Base-by-base conservation (phyloP, 2,888 invertebrate genomes). In the Drosophila infuscata region DNA sequence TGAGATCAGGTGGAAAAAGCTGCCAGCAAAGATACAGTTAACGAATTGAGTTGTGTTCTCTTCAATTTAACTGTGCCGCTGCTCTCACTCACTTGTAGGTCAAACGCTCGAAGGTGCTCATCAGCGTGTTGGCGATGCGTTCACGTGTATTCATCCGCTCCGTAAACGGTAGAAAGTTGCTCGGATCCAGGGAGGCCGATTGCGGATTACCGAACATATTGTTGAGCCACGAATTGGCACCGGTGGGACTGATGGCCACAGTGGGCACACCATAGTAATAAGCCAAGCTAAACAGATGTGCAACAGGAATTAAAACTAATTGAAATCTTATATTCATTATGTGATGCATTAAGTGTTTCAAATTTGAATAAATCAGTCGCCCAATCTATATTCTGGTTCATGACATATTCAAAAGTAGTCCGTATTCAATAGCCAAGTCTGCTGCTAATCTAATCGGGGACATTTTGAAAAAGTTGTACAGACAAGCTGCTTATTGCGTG, bases 161-260 rank as follows among this genome's bases (percentile, higher is more conserved):
- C 0, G 92, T 82, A 56, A 92, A 94, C 9, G 92, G 91, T 25
- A 94, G 81, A 74, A 93, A 92, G 59, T 92, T 90, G 69, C 94
- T 93, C 3, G 94, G 94, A 74, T 94, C 92, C 70, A 94, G 86
- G 0, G 94, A 93, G 2, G 93, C 92, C 38, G 93, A 94, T 48
- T 93, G 92, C 0, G 94, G 94, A 85, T 94, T 94, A 1, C 94
- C 94, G 35, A 94, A 92, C 81, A 93, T 92, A 62, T 93, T 91
- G 76, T 94, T 94, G 0, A 94, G 91, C 94, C 93, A 94, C 5
- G 91, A 90, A 56, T 93, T 94, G 20, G 94, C 91, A 3, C 94
- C 94, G 52, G 93, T 90, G 20, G 94, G 93, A 82, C 93, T 94
- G 9, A 93, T 66, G 7, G 92, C 92, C 30, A 93, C 87, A 4